Evolutionary conservation across 2,888 invertebrate genomes (phyloP).

Genomic region (Philhelius pedissequus): DNA sequence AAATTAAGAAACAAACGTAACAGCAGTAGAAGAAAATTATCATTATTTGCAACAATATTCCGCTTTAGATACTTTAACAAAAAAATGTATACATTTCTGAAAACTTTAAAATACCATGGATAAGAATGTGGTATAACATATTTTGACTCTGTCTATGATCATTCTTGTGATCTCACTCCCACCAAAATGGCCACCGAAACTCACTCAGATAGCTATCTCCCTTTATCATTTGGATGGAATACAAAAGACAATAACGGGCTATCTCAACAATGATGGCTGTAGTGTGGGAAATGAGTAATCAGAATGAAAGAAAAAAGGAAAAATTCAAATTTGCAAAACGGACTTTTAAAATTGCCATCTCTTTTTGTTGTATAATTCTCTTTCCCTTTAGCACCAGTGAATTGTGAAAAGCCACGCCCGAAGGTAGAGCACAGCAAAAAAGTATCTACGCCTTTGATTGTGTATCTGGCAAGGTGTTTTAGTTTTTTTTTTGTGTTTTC

Average conservation of each 20-base stretch:
- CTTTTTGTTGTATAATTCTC: neutral
- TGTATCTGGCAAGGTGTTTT: slow-evolving; percentile 3
- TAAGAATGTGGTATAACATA: neutral
- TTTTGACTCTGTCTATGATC: slow-evolving; percentile 17
- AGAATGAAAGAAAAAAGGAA: slow-evolving; percentile 6
- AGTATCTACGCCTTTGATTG: slow-evolving; percentile 47
- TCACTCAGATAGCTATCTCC: neutral
- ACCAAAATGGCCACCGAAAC: slow-evolving; percentile 61
- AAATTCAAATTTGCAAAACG: slow-evolving; percentile 42
- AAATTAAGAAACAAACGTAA: slow-evolving; percentile 7
- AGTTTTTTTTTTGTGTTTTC: neutral
- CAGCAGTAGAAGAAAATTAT: slow-evolving; percentile 11
- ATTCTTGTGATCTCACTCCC: slow-evolving; percentile 6
- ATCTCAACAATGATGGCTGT: slow-evolving; percentile 56
- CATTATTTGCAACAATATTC: slow-evolving; percentile 30
- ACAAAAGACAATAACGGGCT: neutral
- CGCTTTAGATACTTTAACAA: slow-evolving; percentile 57
- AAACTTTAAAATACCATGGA: slow-evolving; percentile 49
- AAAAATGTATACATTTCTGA: slow-evolving; percentile 24
- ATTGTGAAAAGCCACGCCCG: slow-evolving; percentile 44
- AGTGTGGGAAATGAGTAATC: slow-evolving; percentile 19
- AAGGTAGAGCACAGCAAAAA: slow-evolving; percentile 20
- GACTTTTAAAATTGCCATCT: slow-evolving; percentile 28
- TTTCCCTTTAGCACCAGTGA: neutral
- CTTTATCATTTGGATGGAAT: neutral